These are phyloP conservation scores for Otocyon megalotis DNA, from an alignment of 2,113 vertebrate species.

Conservation along the genomic window DNA sequence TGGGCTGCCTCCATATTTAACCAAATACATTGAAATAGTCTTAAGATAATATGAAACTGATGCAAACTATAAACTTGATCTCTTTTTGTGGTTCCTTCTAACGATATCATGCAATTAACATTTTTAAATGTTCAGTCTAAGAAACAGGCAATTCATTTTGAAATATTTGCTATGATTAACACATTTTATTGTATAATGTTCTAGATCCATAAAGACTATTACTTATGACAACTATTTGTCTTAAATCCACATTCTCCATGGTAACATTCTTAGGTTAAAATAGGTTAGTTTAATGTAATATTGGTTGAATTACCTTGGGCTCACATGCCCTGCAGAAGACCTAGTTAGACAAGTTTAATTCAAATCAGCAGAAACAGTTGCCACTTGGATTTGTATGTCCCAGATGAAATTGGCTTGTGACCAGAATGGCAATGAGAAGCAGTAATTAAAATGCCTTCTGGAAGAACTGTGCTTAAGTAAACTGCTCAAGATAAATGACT, in stretches of 20 bases:
- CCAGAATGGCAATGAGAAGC: slow-evolving; percentile 83
- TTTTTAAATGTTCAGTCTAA: slow-evolving; percentile 50
- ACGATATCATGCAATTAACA: background rate
- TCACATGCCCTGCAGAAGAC: slow-evolving; percentile 60
- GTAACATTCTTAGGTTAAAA: slow-evolving; percentile 39
- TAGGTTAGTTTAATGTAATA: slow-evolving; percentile 48
- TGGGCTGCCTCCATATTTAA: slow-evolving; percentile 9
- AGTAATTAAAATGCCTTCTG: slow-evolving; percentile 87
- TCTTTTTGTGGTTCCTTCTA: background rate
- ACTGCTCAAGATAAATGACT: slow-evolving; percentile 73
- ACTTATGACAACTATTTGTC: slow-evolving; percentile 4
- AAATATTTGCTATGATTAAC: slow-evolving; percentile 51
- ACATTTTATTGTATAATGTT: slow-evolving; percentile 55
- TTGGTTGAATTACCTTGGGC: slow-evolving; percentile 45
- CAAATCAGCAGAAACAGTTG: slow-evolving; percentile 71
- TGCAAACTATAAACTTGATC: background rate
- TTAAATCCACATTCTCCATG: slow-evolving; percentile 45
- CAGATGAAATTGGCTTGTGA: slow-evolving; percentile 75
- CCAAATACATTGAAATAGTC: background rate
- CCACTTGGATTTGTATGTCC: slow-evolving; percentile 78
- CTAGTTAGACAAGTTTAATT: slow-evolving; percentile 78
- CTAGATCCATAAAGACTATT: background rate
- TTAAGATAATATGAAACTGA: slow-evolving; percentile 35
- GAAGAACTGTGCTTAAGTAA: slow-evolving; percentile 83
- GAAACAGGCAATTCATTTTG: background rate